These are phyloP conservation scores for Coleophora deauratella DNA, from an alignment of 2,888 invertebrate genomes.

Conservation along the genomic window DNA sequence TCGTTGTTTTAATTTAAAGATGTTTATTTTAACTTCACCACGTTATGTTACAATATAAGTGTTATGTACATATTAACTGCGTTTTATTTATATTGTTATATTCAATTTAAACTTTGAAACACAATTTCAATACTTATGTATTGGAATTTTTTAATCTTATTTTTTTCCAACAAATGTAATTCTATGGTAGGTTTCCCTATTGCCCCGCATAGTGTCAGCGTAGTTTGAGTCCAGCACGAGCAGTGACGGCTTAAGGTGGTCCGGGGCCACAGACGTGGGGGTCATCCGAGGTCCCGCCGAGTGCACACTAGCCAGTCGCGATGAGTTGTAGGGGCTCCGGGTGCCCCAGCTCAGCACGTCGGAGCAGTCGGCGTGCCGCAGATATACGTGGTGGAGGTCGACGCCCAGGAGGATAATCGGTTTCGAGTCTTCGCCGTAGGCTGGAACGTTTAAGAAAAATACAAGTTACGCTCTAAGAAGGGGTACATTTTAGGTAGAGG, in stretches of 20 bases:
- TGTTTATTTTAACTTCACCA: conserved; percentile 69
- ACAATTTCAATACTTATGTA: too few species aligned
- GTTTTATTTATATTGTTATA: conserved; percentile 28
- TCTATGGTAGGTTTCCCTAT: conserved; percentile 43
- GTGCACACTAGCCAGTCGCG: conserved; percentile 64
- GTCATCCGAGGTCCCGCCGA: conserved; percentile 61
- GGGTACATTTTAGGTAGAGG: too few species aligned
- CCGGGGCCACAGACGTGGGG: conserved; percentile 72
- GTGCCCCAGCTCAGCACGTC: conserved; percentile 76
- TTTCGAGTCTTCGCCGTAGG: conserved; percentile 37
- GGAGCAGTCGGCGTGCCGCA: conserved; percentile 71
- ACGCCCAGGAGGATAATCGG: conserved; percentile 42
- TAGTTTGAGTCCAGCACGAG: conserved; percentile 77
- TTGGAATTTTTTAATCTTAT: neutral
- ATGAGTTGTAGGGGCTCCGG: conserved; percentile 46
- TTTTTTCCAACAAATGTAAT: conserved; percentile 38
- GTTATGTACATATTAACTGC: conserved; percentile 56
- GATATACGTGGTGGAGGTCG: conserved; percentile 40
- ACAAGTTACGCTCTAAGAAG: too few species aligned
- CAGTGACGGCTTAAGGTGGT: conserved; percentile 63
- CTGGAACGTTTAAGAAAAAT: conserved; percentile 21
- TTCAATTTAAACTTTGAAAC: too few species aligned
- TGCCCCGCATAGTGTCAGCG: conserved; percentile 71
- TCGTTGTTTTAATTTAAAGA: conserved; percentile 72
- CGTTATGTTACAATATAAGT: conserved; percentile 71